These are phyloP conservation scores for Datnioides undecimradiatus DNA, from an alignment of 2,113 vertebrate genomes.

Conservation along the genomic window DNA sequence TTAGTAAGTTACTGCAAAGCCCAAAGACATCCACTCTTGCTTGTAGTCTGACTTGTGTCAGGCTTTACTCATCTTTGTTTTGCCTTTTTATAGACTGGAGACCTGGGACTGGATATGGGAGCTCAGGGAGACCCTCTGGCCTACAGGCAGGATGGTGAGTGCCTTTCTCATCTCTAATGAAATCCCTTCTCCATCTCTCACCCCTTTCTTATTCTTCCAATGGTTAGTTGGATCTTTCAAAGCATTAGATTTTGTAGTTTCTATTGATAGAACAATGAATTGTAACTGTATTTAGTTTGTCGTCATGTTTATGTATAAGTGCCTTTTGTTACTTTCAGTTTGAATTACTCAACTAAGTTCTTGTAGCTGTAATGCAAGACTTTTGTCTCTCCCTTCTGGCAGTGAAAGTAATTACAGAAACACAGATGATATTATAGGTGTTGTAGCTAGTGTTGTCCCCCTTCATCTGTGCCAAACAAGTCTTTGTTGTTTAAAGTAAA, in stretches of 20 bases:
- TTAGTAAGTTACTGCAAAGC: background rate
- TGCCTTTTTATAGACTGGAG: conserved; percentile 86
- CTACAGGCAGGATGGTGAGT: conserved; percentile 95
- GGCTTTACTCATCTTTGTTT: background rate
- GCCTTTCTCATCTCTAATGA: background rate
- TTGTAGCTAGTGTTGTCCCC: too few relatives aligned
- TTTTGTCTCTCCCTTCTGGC: too few relatives aligned
- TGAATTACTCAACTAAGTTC: too few relatives aligned
- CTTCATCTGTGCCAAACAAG: too few relatives aligned
- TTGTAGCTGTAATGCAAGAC: too few relatives aligned
- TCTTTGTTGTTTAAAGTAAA: too few relatives aligned
- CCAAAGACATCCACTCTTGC: background rate
- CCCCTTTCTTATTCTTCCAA: background rate
- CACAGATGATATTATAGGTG: too few relatives aligned
- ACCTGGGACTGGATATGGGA: conserved; percentile 95
- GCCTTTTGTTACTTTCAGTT: background rate
- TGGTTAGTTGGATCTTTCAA: background rate
- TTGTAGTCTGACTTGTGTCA: background rate
- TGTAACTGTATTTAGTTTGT: background rate
- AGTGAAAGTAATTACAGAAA: too few relatives aligned
- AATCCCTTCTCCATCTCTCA: background rate
- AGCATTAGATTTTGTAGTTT: background rate
- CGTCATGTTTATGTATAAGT: background rate
- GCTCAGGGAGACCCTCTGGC: conserved; percentile 96
- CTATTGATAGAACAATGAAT: background rate